A percentile compares a stretch with the other conserved stretches of the same genome.
phyloP scores from a whole-genome alignment of 2,888 invertebrate species.

The Apeira syringaria region DNA sequence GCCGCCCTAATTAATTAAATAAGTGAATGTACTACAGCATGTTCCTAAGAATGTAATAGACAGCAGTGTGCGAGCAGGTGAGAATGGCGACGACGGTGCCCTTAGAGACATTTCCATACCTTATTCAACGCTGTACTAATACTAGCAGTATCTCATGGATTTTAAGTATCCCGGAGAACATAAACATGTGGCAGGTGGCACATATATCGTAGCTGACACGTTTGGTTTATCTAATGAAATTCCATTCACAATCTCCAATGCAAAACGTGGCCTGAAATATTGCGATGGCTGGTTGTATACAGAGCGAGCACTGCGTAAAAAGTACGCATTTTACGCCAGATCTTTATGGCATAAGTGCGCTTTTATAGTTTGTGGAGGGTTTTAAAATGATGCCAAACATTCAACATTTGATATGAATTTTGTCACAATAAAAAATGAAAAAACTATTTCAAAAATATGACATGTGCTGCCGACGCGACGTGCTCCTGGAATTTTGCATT shows the following conservation, averaged over 20 bases:
- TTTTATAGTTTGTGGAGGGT: too few relatives aligned
- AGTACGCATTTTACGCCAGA: background rate
- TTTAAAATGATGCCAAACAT: too few relatives aligned
- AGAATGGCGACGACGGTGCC: slow-evolving; percentile 28
- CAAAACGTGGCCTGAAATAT: slow-evolving; percentile 20
- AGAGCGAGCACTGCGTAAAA: background rate
- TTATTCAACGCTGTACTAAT: slow-evolving; percentile 13
- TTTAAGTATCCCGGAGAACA: slow-evolving; percentile 37
- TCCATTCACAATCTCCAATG: slow-evolving; percentile 26
- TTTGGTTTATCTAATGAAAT: slow-evolving; percentile 30
- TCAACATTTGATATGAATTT: too few relatives aligned
- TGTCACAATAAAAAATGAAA: too few relatives aligned
- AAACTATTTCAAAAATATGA: too few relatives aligned
- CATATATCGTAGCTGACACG: slow-evolving; percentile 34
- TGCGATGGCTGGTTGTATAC: slow-evolving; percentile 1
- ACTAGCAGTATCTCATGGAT: slow-evolving; percentile 33
- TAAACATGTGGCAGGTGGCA: slow-evolving; percentile 47
- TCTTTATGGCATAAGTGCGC: too few relatives aligned
- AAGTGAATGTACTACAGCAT: too few relatives aligned
- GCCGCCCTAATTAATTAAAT: too few relatives aligned
- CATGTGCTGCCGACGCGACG: too few relatives aligned
- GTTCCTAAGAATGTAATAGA: slow-evolving; percentile 27
- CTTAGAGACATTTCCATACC: slow-evolving; percentile 36
- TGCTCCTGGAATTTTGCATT: too few relatives aligned
- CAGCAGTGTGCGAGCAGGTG: slow-evolving; percentile 23